These are phyloP conservation scores for Onthophagus taurus DNA, from an alignment of 1,140 invertebrate genomes.

Conservation along the genomic window DNA sequence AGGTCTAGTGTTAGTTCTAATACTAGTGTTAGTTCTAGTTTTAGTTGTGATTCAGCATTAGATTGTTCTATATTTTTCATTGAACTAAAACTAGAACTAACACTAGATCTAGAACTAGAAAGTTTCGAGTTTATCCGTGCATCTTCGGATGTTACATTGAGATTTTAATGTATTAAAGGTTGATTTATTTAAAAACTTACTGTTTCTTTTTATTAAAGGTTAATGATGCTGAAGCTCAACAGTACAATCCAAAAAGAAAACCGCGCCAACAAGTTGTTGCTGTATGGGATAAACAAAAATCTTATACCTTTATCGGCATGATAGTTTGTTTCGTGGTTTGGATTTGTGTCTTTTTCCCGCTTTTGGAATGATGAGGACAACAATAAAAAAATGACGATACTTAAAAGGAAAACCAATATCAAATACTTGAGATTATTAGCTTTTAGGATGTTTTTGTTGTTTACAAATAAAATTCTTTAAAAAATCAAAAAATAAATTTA, in stretches of 20 bases:
- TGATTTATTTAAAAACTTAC: no score
- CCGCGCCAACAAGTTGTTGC: slow-evolving; percentile 28
- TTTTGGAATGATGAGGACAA: slow-evolving; percentile 16
- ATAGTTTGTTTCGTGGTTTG: slow-evolving; percentile 35
- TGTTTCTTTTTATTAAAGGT: slow-evolving; percentile 1
- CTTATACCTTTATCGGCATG: slow-evolving; percentile 33
- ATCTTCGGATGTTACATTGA: no score
- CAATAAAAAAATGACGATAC: not conserved
- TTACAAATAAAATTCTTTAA: not conserved
- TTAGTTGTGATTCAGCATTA: no score
- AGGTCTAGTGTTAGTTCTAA: no score
- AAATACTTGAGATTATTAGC: slow-evolving; percentile 13
- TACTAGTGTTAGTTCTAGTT: no score
- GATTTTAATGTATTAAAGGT: no score
- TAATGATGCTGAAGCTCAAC: slow-evolving; percentile 3
- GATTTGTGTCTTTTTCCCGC: slow-evolving; percentile 37
- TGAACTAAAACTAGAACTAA: no score
- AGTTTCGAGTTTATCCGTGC: no score
- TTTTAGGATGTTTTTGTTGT: not conserved
- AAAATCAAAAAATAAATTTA: not conserved
- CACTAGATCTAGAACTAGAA: no score
- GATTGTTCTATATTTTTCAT: no score
- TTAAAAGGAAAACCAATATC: not conserved
- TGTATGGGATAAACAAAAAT: slow-evolving; percentile 38
- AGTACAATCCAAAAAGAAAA: slow-evolving; percentile 6